Conservation (phyloP, 2,888 invertebrate species). For the Protonemura montana region DNA sequence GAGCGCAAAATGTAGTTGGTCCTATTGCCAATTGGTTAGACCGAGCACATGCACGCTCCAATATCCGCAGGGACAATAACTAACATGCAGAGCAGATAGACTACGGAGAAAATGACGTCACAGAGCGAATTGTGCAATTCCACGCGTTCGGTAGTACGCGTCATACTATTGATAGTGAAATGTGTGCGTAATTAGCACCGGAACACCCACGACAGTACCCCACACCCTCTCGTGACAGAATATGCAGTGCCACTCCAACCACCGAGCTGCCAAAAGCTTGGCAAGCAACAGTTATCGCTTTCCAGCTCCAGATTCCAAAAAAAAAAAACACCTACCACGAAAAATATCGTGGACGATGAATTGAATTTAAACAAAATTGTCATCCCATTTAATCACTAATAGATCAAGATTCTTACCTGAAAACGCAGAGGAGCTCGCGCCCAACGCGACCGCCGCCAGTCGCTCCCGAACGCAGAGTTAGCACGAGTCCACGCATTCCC, state of each 20-base stretch:
- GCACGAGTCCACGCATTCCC: conserved; percentile 7
- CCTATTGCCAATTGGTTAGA: too few species aligned
- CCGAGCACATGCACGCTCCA: too few species aligned
- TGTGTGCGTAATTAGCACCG: too few species aligned
- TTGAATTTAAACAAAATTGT: neutral
- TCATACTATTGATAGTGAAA: too few species aligned
- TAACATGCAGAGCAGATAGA: too few species aligned
- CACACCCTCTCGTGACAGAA: neutral
- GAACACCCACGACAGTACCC: too few species aligned
- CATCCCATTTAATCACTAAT: neutral
- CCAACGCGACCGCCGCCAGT: neutral
- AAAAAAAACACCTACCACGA: neutral
- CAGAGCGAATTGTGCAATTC: too few species aligned
- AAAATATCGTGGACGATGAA: neutral
- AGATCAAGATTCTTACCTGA: neutral
- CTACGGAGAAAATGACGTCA: too few species aligned
- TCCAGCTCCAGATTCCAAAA: neutral
- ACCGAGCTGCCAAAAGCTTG: neutral
- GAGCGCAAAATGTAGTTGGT: too few species aligned
- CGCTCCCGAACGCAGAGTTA: conserved; percentile 20
- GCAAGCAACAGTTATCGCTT: neutral
- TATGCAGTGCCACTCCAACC: neutral
- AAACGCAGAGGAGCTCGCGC: neutral
- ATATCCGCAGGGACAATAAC: too few species aligned
- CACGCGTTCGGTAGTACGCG: too few species aligned